Evolutionary conservation across 2,113 vertebrate genomes (phyloP).

Genomic region (Harpagus bidentatus): DNA sequence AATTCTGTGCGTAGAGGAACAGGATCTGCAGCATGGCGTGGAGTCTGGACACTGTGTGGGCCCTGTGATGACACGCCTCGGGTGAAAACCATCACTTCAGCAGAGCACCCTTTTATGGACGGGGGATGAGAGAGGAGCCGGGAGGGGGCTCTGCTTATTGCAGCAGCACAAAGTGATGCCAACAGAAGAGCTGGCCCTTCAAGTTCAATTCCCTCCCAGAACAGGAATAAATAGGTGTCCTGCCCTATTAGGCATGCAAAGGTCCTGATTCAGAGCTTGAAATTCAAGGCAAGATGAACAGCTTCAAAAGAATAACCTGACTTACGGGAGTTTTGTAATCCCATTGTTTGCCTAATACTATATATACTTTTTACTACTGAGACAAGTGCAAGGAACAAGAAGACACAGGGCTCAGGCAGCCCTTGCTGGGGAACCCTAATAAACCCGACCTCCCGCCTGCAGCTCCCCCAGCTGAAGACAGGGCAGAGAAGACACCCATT

Average conservation of each 20-base stretch:
- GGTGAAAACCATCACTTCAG: background rate
- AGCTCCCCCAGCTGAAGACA: background rate
- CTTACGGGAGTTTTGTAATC: background rate
- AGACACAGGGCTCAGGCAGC: background rate
- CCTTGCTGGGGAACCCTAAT: too few relatives aligned
- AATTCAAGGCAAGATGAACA: background rate
- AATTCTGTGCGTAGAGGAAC: fast-evolving
- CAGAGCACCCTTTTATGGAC: background rate
- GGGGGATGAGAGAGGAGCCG: background rate
- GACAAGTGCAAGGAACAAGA: fast-evolving
- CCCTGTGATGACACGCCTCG: fast-evolving
- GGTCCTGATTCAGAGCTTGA: background rate
- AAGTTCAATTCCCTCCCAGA: background rate
- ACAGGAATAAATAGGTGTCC: background rate
- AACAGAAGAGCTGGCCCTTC: background rate
- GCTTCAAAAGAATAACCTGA: background rate
- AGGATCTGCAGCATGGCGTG: fast-evolving
- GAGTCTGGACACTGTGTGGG: background rate
- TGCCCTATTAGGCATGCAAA: background rate
- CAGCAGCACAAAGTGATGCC: fast-evolving
- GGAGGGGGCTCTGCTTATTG: background rate
- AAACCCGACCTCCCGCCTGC: background rate
- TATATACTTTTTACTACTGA: background rate
- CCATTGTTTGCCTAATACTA: background rate
- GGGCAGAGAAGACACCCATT: background rate